These are phyloP conservation scores for Pygocentrus nattereri DNA, from an alignment of 2,797 vertebrate species.

Conservation along the genomic window DNA sequence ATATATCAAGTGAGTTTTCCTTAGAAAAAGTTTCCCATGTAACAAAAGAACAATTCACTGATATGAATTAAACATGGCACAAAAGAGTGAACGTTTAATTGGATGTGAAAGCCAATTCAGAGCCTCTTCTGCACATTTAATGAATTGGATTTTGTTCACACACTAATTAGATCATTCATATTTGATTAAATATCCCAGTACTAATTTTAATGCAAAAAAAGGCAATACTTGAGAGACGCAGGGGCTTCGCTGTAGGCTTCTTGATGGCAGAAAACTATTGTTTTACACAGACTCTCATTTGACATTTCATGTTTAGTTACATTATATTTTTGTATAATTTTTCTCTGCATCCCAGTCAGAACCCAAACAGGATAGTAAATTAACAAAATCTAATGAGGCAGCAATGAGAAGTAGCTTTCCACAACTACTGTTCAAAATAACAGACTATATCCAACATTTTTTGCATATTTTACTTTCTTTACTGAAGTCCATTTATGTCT, in stretches of 20 bases:
- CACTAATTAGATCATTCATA: slow-evolving; percentile 72
- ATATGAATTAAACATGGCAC: slow-evolving; percentile 78
- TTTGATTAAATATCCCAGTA: slow-evolving; percentile 34
- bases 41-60: slow-evolving; percentile 65
- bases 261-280: slow-evolving; percentile 9
- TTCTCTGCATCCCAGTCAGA: not conserved
- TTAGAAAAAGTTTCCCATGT: slow-evolving; percentile 59
- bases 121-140: slow-evolving; percentile 78
- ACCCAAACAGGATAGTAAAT: not conserved
- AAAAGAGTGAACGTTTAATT: slow-evolving; percentile 75
- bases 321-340: not conserved
- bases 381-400: too few species aligned
- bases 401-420: not conserved
- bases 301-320: not conserved
- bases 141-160: slow-evolving; percentile 80
- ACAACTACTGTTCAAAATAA: slow-evolving; percentile 3
- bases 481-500: too few species aligned
- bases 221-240: slow-evolving; percentile 31
- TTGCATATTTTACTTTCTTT: too few species aligned
- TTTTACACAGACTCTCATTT: not conserved
- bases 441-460: too few species aligned
- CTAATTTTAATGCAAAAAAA: slow-evolving; percentile 34
- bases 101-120: slow-evolving; percentile 75
- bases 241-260: not conserved
- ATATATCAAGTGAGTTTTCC: slow-evolving; percentile 67